Evolutionary conservation across 1,140 invertebrate species (phyloP).

Genomic region (Drosophila tristis): DNA sequence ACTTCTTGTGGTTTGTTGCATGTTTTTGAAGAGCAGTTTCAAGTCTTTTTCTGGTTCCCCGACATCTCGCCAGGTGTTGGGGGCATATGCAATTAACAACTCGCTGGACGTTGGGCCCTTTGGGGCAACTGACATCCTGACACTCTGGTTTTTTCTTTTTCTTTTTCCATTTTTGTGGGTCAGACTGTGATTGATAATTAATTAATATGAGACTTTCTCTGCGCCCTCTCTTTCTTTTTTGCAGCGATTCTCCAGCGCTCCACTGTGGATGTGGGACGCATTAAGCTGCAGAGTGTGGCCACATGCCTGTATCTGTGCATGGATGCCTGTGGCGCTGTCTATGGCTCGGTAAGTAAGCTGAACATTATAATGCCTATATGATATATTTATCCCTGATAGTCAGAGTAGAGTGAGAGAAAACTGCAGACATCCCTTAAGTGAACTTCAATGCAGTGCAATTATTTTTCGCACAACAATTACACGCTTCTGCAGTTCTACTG

Average conservation of each 20-base stretch:
- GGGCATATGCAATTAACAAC: conserved; percentile 61
- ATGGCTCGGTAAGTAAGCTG: conserved; percentile 91
- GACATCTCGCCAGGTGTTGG: conserved; percentile 35
- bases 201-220: conserved; percentile 70
- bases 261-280: conserved; percentile 90
- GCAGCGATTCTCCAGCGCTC: conserved; percentile 92
- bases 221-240: conserved; percentile 65
- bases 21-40: neutral
- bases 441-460: conserved; percentile 25
- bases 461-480: conserved; percentile 25
- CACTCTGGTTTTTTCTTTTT: conserved; percentile 39
- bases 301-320: conserved; percentile 94
- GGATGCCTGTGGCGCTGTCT: conserved; percentile 92
- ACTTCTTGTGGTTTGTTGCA: conserved; percentile 5
- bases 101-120: conserved; percentile 10
- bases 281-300: conserved; percentile 92
- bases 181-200: conserved; percentile 70
- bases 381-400: neutral
- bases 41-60: conserved; percentile 3
- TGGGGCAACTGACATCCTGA: conserved; percentile 54
- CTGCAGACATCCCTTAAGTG: neutral
- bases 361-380: neutral
- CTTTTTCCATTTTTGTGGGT: conserved; percentile 32
- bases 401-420: neutral
- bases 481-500: neutral